Evolutionary conservation across 2,797 vertebrate species (phyloP).

Genomic region (Mallotus villosus): DNA sequence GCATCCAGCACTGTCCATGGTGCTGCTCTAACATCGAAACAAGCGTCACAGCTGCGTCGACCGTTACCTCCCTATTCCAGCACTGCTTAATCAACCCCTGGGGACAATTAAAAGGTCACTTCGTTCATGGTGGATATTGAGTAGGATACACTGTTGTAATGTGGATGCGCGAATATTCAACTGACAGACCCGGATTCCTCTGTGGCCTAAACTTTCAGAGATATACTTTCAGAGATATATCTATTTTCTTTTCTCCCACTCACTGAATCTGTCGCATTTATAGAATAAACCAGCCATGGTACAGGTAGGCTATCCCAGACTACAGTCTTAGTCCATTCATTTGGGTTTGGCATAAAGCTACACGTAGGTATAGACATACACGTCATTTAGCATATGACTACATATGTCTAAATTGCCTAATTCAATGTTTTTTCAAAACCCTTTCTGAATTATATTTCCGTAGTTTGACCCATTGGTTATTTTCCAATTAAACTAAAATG

Average conservation of each 20-base stretch:
- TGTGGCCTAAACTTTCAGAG: neutral
- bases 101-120: neutral
- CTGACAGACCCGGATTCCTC: neutral
- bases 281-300: no score
- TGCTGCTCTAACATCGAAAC: constrained; percentile 23
- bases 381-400: no score
- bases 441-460: no score
- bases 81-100: neutral
- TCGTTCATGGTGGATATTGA: neutral
- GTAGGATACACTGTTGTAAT: neutral
- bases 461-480: neutral
- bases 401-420: no score
- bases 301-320: no score
- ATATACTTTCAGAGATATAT: neutral
- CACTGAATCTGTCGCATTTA: neutral
- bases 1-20: constrained; percentile 43
- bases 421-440: no score
- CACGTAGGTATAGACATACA: no score
- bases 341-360: no score
- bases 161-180: neutral
- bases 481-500: neutral
- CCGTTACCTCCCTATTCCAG: neutral
- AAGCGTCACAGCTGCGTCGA: neutral
- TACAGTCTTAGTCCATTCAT: no score
- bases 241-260: neutral